These are phyloP conservation scores for Centropus unirufus DNA, from an alignment of 2,113 vertebrate species.

Conservation along the genomic window DNA sequence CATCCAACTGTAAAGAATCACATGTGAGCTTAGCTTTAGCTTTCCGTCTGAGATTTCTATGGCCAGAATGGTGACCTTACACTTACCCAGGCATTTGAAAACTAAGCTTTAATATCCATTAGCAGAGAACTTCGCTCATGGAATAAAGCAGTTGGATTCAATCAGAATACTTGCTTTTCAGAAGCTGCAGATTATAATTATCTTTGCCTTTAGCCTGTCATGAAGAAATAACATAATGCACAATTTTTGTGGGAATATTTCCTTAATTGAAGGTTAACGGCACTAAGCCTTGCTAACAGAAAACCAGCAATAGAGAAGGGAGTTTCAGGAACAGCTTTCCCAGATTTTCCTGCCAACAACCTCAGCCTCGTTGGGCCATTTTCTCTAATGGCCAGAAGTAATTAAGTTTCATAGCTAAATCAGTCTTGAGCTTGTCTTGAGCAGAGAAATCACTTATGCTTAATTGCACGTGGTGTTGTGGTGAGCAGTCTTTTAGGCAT, in stretches of 20 bases:
- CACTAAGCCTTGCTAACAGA: neutral
- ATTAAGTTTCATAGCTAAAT: constrained; percentile 71
- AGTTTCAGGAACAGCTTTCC: constrained; percentile 29
- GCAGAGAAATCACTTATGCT: constrained; percentile 58
- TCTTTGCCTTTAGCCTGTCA: neutral
- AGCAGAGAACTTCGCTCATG: neutral
- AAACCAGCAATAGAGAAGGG: neutral
- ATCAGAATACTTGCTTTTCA: neutral
- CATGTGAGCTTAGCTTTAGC: neutral
- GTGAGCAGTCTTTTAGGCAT: constrained; percentile 16
- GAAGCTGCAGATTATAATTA: neutral
- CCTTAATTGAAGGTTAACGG: neutral
- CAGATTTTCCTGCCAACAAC: constrained; percentile 45
- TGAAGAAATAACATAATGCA: neutral
- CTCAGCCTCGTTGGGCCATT: constrained; percentile 17
- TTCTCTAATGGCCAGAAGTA: constrained; percentile 50
- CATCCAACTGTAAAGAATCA: neutral
- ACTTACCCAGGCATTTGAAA: neutral
- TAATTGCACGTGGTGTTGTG: constrained; percentile 40
- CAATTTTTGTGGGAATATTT: neutral
- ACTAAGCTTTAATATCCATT: neutral
- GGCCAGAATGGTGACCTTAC: neutral
- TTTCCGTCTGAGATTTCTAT: neutral
- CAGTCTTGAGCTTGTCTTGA: constrained; percentile 62
- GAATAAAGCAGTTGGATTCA: neutral